Evolutionary conservation across 2,888 invertebrate species (phyloP), one percentile per base, ranked within the genome.

Genomic region (Ptilodon capucinus): DNA sequence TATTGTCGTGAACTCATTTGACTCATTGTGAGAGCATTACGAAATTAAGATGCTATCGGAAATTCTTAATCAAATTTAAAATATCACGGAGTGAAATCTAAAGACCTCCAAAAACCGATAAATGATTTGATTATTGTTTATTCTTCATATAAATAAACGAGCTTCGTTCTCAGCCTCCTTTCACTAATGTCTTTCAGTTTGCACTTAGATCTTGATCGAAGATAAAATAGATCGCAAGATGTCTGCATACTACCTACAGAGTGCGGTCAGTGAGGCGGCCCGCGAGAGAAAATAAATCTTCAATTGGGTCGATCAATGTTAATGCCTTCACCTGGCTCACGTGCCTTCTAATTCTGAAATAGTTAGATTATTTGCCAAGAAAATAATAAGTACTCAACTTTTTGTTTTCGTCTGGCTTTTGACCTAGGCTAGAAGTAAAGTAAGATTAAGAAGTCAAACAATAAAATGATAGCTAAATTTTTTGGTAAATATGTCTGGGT

Each of bases 221-320:
- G 90, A 90, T 90, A 87, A 88, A 86, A 86, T 86, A 85, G 86
- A 88, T 88, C 84, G 81, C 80, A 77, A 79, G 81, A 81, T 79
- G 84, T 82, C 84, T 83, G 84, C 82, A 79, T 77, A 70, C 74
- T 72, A 70, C 74, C 72, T 74, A 74, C 73, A 68, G 61, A 50
- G 57, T 60, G 74, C 84, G 83, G 81, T 83, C 87, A 84, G 76
- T 70, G 74, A 76, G 74, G 73, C 74, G 74, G 68, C 67, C 76
- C 67, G 71, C 66, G 79, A 83, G 81, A 84, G 86, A 88, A 89
- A 89, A 89, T 89, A 89, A 85, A 88, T 86, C 81, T 81, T 79
- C 86, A 89, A 88, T 89, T 89, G 75, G 90, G 90, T 86, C 90
- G 79, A 85, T 87, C 83, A 88, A 50, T 41, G 17, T 34, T 45